phyloP scores from a whole-genome alignment of 2,113 vertebrate genomes.

The Pholis gunnellus region DNA sequence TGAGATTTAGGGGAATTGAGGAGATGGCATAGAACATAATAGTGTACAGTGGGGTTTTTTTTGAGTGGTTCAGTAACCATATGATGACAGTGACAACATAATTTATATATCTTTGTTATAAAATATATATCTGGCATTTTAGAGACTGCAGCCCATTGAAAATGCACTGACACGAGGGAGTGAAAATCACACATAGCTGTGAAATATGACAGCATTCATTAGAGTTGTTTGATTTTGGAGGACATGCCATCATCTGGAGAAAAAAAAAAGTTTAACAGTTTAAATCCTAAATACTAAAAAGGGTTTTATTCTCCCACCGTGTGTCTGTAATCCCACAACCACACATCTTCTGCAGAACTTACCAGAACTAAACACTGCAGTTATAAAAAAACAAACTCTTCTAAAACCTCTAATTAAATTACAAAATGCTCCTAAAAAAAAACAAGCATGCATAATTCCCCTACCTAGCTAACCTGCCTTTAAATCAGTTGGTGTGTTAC shows the following conservation, averaged over 20 bases:
- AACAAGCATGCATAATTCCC: conserved; percentile 1
- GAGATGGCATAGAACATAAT: conserved; percentile 41
- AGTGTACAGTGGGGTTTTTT: not conserved
- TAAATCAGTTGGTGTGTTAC: conserved; percentile 3
- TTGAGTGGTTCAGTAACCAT: not conserved
- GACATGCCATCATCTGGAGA: not conserved
- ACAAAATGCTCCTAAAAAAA: not conserved
- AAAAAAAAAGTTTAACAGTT: conserved; percentile 14
- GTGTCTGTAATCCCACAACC: not conserved
- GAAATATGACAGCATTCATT: not conserved
- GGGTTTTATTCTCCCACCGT: not conserved
- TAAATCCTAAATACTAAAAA: not conserved
- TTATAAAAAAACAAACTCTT: not conserved
- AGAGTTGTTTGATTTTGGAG: not conserved
- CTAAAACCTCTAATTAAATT: not conserved
- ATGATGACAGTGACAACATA: not conserved
- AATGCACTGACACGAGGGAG: not conserved
- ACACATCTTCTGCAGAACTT: conserved; percentile 17
- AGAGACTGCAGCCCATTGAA: not conserved
- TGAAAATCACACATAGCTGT: not conserved
- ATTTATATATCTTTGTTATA: not conserved
- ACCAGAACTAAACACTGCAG: conserved; percentile 17
- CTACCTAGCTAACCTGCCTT: conserved; percentile 1
- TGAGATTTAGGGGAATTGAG: conserved; percentile 68
- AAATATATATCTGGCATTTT: not conserved